Evolutionary conservation across 2,797 vertebrate genomes (phyloP), one percentile per base, ranked within the genome.

Genomic region (Tadarida brasiliensis): DNA sequence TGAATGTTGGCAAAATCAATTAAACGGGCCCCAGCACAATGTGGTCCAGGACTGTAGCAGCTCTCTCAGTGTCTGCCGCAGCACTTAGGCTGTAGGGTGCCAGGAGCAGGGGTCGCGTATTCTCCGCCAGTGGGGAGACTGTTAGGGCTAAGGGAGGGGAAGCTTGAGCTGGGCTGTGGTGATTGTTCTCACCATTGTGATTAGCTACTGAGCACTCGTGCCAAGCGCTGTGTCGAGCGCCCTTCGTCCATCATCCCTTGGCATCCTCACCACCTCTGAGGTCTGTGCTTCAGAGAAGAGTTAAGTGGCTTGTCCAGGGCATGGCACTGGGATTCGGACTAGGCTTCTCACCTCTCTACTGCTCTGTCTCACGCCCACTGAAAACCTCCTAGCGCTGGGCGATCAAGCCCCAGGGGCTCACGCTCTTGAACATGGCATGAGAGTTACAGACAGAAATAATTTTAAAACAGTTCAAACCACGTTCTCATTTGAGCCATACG

Each of bases 1-100:
- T 83, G 81, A 91, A 61, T 54, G 74, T 76, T 63, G 70, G 57
- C 17, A 61, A 83, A 94, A 74, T 94, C 87, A 93, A 5, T 67
- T 54, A 30, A 83, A 11, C 35, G 51, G 73, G 76, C 10, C 70
- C 49, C 71, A 30, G 56, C 33, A 24, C 16, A 57, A 2, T 16
- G 51, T 56, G 39, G 11, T 61, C 30, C 67, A 82, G 35, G 63
- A 49, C 7, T 5, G 74, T 76, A 68, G 44, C 61, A 73, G 49
- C 67, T 71, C 54, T 90, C 80, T 73, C 16, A 14, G 44, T 59
- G 67, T 51, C 80, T 87, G 44, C 77, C 22, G 87, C 16, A 11
- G 1, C 39, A 65, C 61, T 73, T 77, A 84, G 74, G 44, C 47
- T 86, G 90, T 12, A 67, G 63, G 68, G 47, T 76, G 51, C 57